phyloP scores from a whole-genome alignment of 2,888 invertebrate species.

The Mesorhabditis spiculigera region DNA sequence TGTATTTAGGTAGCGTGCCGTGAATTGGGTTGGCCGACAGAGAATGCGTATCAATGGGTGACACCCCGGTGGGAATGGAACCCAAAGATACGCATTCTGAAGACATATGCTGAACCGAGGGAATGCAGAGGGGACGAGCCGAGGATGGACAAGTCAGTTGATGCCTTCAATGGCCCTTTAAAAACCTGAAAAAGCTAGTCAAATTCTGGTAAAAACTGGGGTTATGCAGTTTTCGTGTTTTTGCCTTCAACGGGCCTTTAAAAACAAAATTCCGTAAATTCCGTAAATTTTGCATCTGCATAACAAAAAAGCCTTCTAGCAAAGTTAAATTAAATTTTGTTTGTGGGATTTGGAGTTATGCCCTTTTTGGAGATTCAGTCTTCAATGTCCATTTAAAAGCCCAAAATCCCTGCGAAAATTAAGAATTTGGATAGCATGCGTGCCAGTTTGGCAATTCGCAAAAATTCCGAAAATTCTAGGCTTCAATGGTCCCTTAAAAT shows the following conservation, averaged over 20 bases:
- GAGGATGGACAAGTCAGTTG: slow-evolving; percentile 53
- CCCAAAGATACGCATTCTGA: slow-evolving; percentile 80
- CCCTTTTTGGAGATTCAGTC: no score
- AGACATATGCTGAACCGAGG: slow-evolving; percentile 91
- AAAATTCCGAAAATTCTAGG: background rate
- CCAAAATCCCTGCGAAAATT: background rate
- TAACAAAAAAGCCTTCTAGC: no score
- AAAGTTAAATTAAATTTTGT: background rate
- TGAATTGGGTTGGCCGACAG: slow-evolving; percentile 81
- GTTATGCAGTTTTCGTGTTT: background rate
- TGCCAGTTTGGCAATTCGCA: background rate
- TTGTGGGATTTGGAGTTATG: no score
- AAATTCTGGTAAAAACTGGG: no score
- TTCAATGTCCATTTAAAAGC: no score
- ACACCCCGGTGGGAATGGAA: slow-evolving; percentile 83
- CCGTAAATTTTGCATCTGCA: no score
- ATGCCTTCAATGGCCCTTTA: no score
- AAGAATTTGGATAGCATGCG: background rate
- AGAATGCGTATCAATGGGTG: slow-evolving; percentile 82
- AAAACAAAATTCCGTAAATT: no score
- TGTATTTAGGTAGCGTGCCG: slow-evolving; percentile 73
- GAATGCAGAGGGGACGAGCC: slow-evolving; percentile 71
- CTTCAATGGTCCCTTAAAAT: no score
- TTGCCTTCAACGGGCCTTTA: no score
- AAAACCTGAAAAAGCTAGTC: no score